Evolutionary conservation across 2,888 invertebrate genomes (phyloP), one percentile per base, ranked within the genome.

Genomic region (Pseudococcus jackbeardsleyi): DNA sequence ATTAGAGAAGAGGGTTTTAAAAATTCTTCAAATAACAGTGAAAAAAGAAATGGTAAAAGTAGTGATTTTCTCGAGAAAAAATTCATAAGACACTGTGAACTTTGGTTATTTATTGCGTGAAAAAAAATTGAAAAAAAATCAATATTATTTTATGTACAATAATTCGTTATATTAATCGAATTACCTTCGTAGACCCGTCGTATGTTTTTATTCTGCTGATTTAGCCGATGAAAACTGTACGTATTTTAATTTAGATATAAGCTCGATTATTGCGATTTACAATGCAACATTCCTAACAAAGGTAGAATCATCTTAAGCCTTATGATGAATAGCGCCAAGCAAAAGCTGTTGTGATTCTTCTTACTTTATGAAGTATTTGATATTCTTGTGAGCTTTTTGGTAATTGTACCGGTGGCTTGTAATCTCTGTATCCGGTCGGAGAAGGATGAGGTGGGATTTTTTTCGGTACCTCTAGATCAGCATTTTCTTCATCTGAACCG

Each of bases 401-500:
- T 0, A 95, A 93, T 90, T 95, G 95, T 0, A 94, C 93, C 0
- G 96, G 95, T 3, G 96, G 95, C 89, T 94, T 94, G 92, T 96
- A 96, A 91, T 95, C 96, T 17, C 95, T 93, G 92, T 96, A 96
- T 7, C 96, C 96, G 26, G 96, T 96, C 90, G 91, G 90, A 1
- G 92, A 92, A 89, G 92, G 84, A 87, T 48, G 91, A 91, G 90
- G 92, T 92, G 92, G 90, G 89, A 50, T 90, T 89, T 42, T 89
- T 64, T 39, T 90, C 89, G 85, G 88, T 39, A 89, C 88, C 39
- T 89, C 85, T 54, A 85, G 84, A 77, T 89, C 89, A 22, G 77
- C 22, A 59, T 89, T 86, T 50, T 92, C 91, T 89, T 90, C 90
- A 64, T 93, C 93, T 46, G 93, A 92, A 72, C 94, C 94, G 91